Evolutionary conservation across 2,113 vertebrate genomes (phyloP), one percentile per base, ranked within the genome.

Genomic region (Phalacrocorax carbo): DNA sequence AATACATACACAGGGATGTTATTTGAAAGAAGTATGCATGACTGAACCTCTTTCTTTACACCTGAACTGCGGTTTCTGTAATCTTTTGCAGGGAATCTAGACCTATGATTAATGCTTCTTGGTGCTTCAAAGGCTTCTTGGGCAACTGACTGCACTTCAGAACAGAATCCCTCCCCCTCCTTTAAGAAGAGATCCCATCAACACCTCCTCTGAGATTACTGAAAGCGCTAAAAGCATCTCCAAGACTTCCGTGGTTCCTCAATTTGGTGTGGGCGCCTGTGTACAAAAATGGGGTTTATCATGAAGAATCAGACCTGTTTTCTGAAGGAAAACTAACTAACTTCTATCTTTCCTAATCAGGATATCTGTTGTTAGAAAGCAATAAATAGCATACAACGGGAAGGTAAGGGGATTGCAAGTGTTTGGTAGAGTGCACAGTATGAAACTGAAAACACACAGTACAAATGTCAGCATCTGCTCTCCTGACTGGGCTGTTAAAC

Each of bases 1-100:
- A 97, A 95, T 23, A 88, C 19, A 82, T 82, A 88, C 38, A 82
- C 3, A 46, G 64, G n/a, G 60, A 48, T 62, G 40, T 83, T 68
- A 69, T 30, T 69, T 0, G 0, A 60, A 71, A 71, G 57, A 83
- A 61, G 13, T 19, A 19, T 0, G 1, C 3, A 12, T 38, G 36
- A 27, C 13, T 57, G 62, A 51, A n/a, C 30, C 44, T 88, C 48
- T 10, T 92, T 76, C 26, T 77, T 51, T 71, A 60, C 25, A 76
- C 0, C 2, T n/a, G 48, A 78, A 22, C 46, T 72, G 62, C 0
- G 1, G 7, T 42, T 89, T 87, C 58, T 73, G 9, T 79, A 62
- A 57, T 36, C 25, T 36, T 36, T 54, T 52, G 23, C 44, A 61
- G 54, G 20, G 32, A 64, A 86, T 82, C 38, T 73, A 27, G n/a